Percentiles rank a stretch among this genome's conserved stretches.
phyloP scores from a whole-genome alignment of 1,140 invertebrate genomes.

The Cydia amplana region DNA sequence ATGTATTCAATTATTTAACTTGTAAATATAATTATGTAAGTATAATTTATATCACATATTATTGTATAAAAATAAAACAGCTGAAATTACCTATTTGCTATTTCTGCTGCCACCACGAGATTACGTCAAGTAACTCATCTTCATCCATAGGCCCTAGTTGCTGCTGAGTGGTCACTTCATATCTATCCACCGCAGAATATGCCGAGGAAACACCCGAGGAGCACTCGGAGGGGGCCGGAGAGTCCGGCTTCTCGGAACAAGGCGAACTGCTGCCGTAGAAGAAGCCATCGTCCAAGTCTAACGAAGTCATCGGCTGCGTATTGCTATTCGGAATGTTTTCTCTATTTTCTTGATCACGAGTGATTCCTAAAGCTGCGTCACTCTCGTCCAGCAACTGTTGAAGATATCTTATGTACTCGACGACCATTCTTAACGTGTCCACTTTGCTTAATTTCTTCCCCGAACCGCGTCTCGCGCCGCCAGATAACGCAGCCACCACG shows the following conservation, averaged over 20 bases:
- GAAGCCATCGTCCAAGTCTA: conserved; percentile 78
- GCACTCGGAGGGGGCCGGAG: conserved; percentile 88
- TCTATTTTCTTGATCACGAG: conserved; percentile 70
- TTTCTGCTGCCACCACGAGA: conserved; percentile 90
- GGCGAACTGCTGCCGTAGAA: conserved; percentile 73
- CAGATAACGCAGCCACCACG: conserved; percentile 86
- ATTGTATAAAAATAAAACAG: conserved; percentile 31
- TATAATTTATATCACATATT: conserved; percentile 18
- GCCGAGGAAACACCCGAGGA: conserved; percentile 81
- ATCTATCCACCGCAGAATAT: conserved; percentile 72
- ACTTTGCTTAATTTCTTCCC: conserved; percentile 97
- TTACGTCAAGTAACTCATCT: conserved; percentile 90
- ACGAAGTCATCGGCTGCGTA: conserved; percentile 56
- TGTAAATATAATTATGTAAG: background rate
- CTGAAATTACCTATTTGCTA: conserved; percentile 68
- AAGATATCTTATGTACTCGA: conserved; percentile 95
- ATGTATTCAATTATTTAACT: no score
- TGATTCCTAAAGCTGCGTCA: conserved; percentile 75
- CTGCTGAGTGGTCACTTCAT: conserved; percentile 77
- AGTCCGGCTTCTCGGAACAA: conserved; percentile 84
- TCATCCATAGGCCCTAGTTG: conserved; percentile 85
- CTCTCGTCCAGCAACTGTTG: conserved; percentile 89
- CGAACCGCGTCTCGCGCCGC: conserved; percentile 83
- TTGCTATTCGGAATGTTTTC: conserved; percentile 69
- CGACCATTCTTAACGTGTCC: conserved; percentile 95